Evolutionary conservation across 1,140 invertebrate genomes (phyloP), one percentile per base, ranked within the genome.

Genomic region (Anagrus nilaparvatae): DNA sequence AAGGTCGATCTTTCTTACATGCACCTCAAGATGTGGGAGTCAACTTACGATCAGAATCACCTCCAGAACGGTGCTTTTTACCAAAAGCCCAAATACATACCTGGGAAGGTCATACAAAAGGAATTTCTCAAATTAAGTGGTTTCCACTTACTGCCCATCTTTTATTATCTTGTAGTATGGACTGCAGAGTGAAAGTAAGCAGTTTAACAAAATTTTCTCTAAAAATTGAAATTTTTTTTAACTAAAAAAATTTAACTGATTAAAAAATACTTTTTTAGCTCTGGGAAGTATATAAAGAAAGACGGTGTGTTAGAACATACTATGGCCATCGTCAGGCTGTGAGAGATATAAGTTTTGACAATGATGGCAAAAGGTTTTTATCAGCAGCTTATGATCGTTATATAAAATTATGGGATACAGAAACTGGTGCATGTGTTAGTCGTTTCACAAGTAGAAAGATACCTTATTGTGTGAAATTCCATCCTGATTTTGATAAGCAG

Each of bases 331-430:
- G 89, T 47, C 92, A 99, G 67, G 95, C 95, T 25, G 94, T 99
- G 1, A 70, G 94, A 43, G 97, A 99, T 65, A 79, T 97, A 47
- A 86, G 84, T 58, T 99, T 99, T 67, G 97, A 97, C 60, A 97
- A 97, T 60, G 74, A 75, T 43, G 97, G 97, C 2, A 83, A 81
- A 24, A 78, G 87, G 57, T 99, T 99, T 63, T 66, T 99, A 12
- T 96, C 92, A 14, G 91, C 93, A 45, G 91, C 84, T 62, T 92
- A 90, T 61, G 86, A 89, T 71, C 76, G 90, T 25, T 95, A 88
- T 56, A 89, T 97, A 36, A 99, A 99, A 71, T 67, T 99, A 25
- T 99, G 97, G 96, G 96, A 99, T 64, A 98, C 96, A 0, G 97
- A 99, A 72, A 97, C 89, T 35, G 93, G 94, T 9, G 78, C 84